These are phyloP conservation scores for Propithecus perrieri DNA, from an alignment of 2,797 vertebrate genomes.

Conservation along the genomic window DNA sequence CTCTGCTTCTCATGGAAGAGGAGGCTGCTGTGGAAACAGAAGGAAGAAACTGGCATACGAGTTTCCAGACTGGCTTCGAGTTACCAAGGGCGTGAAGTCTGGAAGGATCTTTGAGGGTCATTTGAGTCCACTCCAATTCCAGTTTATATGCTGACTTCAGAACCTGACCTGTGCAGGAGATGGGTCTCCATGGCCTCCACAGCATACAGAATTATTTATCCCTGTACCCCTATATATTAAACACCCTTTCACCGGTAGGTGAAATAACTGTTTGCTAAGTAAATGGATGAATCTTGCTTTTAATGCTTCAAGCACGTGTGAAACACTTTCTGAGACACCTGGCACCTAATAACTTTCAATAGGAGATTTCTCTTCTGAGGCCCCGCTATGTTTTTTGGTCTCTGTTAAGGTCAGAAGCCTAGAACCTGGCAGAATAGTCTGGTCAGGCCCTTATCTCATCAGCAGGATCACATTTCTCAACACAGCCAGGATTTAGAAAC, in stretches of 20 bases:
- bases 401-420: not conserved
- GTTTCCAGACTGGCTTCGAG: not conserved
- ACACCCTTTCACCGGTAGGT: not conserved
- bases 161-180: not conserved
- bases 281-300: not conserved
- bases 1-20: not conserved
- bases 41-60: not conserved
- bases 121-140: not conserved
- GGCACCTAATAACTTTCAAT: not conserved
- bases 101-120: not conserved
- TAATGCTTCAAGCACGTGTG: not conserved
- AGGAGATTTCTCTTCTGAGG: not conserved
- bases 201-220: not conserved
- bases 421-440: not conserved
- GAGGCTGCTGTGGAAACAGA: not conserved
- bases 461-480: not conserved
- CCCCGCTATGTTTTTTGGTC: not conserved
- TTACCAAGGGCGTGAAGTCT: not conserved
- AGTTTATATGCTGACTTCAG: not conserved
- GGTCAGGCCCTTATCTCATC: not conserved
- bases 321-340: not conserved
- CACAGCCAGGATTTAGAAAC: not conserved
- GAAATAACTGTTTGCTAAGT: not conserved
- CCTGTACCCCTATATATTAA: not conserved
- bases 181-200: not conserved